phyloP scores from a whole-genome alignment of 2,888 invertebrate genomes.

The Mylabris sibirica region DNA sequence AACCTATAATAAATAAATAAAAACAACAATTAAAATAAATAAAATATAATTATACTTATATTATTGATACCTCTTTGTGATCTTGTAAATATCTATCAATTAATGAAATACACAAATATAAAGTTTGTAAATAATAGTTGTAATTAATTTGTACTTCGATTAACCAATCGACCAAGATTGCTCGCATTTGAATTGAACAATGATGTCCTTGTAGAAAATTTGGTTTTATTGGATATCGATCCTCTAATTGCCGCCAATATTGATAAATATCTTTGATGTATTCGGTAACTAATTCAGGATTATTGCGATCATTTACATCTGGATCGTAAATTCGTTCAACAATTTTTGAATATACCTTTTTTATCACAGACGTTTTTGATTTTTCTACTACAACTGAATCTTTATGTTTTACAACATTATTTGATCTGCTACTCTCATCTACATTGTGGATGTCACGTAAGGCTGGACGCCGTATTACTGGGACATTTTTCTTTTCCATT shows the following conservation, averaged over 20 bases:
- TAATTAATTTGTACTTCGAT: slow-evolving; percentile 91
- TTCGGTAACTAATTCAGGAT: slow-evolving; percentile 80
- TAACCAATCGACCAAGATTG: slow-evolving; percentile 92
- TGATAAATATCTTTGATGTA: slow-evolving; percentile 91
- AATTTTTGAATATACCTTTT: slow-evolving; percentile 17
- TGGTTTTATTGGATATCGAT: slow-evolving; percentile 68
- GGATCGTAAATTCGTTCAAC: slow-evolving; percentile 40
- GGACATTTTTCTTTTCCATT: neutral
- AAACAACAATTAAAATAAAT: slow-evolving; percentile 82
- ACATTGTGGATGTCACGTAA: neutral
- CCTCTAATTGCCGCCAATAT: slow-evolving; percentile 81
- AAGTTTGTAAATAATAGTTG: slow-evolving; percentile 84
- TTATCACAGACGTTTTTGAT: neutral
- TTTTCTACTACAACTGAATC: neutral
- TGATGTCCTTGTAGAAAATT: slow-evolving; percentile 74
- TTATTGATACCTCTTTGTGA: neutral
- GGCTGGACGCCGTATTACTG: neutral
- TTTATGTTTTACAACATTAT: neutral
- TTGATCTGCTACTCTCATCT: neutral
- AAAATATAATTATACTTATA: too few relatives aligned
- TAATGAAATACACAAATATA: slow-evolving; percentile 86
- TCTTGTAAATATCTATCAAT: slow-evolving; percentile 87
- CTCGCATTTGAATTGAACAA: slow-evolving; percentile 86
- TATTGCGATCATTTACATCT: slow-evolving; percentile 67
- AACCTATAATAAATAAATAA: slow-evolving; percentile 69